Base-by-base conservation (phyloP, 2,797 vertebrate genomes). In the Euthynnus affinis region DNA sequence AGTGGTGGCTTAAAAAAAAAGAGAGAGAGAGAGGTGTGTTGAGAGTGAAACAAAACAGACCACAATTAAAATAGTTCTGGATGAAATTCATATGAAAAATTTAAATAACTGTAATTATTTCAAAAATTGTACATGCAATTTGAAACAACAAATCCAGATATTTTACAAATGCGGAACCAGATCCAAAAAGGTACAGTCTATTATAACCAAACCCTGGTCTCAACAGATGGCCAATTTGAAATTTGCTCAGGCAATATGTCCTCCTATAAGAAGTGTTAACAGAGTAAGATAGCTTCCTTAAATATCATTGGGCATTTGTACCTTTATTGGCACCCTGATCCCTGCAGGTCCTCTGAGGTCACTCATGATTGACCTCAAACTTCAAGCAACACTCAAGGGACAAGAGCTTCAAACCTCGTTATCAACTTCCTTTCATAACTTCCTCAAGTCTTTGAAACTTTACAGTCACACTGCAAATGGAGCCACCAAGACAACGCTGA, bases 401-500 rank as follows among this genome's bases (percentile, higher is more conserved):
- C 52, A 48, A 63, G 29, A 71, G 20, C 22, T 57, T 62, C 29
- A 74, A 59, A 76, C 63, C 69, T 68, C 0, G 0, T 74, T 72
- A 80, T 78, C 69, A 3, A 49, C 71, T 53, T 49, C 15, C 1
- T 70, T 64, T 82, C 74, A 61, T 18, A 23, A 74, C 29, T 0
- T 22, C 14, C 23, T 52, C 7, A 71, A 59, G 76, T 71, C 63
- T 83, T 72, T 85, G 46, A 87, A 84, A 78, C 52, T 70, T 76
- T 44, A 67, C 78, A 81, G 66, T 27, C 9, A 0, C 34, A 40
- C 72, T 69, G 25, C 13, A 85, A 88, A 88, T 84, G 78, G 86
- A 78, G 9, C 13, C 46, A 44, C 25, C 17, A 63, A 51, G 60
- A 82, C 69, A 82, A 66, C 15, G 0, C 25, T 63, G 71, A 78